Percentiles rank a stretch among this genome's conserved stretches.
Evolutionary conservation across 2,113 vertebrate species (phyloP).

Genomic region (Macroglossus sobrinus): DNA sequence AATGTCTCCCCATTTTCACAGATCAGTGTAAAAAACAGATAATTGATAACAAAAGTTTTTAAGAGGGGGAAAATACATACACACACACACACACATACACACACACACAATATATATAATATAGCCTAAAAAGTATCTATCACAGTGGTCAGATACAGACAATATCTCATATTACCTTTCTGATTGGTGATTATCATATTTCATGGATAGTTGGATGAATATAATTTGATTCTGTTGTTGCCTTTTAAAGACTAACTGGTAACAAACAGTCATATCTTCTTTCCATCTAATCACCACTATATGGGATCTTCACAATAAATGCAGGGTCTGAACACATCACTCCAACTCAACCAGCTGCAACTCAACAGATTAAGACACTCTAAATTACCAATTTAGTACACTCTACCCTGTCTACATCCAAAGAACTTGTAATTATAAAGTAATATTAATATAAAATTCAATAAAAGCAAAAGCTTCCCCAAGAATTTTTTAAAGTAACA

Average conservation of each 20-base stretch:
- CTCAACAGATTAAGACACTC: not conserved
- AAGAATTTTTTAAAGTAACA: not conserved
- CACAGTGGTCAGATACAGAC: not conserved
- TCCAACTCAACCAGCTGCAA: not conserved
- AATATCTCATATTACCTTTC: not conserved
- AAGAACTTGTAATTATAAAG: not conserved
- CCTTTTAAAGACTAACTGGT: not conserved
- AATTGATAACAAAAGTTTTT: not conserved
- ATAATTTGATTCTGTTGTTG: not conserved
- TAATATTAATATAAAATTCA: not conserved
- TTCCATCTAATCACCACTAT: not conserved
- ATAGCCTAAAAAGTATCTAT: not conserved
- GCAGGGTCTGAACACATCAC: not conserved
- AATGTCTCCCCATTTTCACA: not conserved
- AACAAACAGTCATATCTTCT: not conserved
- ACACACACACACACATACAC: too few species aligned
- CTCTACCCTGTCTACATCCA: not conserved
- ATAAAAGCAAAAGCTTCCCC: not conserved
- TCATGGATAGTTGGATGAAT: not conserved
- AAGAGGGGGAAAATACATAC: too few species aligned
- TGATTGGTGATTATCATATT: not conserved
- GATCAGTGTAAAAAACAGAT: constrained; percentile 4
- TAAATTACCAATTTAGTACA: not conserved
- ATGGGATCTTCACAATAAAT: not conserved
- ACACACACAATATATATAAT: too few species aligned